These are phyloP conservation scores for Nothura maculosa DNA, from an alignment of 2,797 vertebrate genomes.

Conservation along the genomic window DNA sequence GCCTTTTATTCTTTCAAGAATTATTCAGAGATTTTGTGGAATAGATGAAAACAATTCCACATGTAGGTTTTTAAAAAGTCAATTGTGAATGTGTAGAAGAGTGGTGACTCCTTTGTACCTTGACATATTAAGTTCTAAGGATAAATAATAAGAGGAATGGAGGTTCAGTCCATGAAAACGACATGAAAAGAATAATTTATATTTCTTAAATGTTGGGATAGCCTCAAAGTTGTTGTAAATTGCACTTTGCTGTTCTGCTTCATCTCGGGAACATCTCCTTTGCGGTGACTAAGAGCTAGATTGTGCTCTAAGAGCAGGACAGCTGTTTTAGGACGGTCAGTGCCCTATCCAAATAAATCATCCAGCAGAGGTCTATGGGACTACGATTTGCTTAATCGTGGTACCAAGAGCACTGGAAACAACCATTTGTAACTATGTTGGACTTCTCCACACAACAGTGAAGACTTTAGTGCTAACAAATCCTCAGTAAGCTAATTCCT, in stretches of 20 bases:
- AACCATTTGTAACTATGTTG: not conserved
- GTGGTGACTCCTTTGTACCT: not conserved
- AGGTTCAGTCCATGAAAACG: not conserved
- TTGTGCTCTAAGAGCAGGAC: not conserved
- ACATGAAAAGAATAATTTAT: not conserved
- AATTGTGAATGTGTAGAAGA: not conserved
- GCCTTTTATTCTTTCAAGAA: not conserved
- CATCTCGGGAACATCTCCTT: not conserved
- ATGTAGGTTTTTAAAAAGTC: not conserved
- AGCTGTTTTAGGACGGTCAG: not conserved
- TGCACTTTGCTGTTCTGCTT: not conserved
- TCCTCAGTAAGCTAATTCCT: not conserved
- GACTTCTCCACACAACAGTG: not conserved
- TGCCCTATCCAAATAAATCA: not conserved
- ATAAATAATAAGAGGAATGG: not conserved
- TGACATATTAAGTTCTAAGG: not conserved
- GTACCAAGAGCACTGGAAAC: not conserved
- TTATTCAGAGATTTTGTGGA: not conserved
- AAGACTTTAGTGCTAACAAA: not conserved
- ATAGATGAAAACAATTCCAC: not conserved
- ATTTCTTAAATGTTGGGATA: not conserved
- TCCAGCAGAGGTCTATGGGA: not conserved
- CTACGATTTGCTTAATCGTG: not conserved
- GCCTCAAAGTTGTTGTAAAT: not conserved
- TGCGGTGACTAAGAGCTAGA: not conserved